phyloP scores from a whole-genome alignment of 2,113 vertebrate species.

The Hystrix cristata region DNA sequence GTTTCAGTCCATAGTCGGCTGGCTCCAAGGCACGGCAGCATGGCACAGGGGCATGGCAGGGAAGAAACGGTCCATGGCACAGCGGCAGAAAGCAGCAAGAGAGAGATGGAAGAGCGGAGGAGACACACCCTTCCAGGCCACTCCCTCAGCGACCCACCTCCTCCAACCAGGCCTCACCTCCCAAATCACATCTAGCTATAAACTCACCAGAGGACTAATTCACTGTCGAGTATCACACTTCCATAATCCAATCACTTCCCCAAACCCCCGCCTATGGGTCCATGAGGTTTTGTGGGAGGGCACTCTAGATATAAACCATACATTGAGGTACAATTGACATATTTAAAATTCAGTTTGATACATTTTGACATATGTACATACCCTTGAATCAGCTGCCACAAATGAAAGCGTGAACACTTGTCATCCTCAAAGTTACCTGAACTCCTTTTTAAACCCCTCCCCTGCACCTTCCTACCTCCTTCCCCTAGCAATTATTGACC shows the following conservation, averaged over 20 bases:
- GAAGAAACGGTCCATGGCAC: not conserved
- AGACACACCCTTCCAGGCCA: not conserved
- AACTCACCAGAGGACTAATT: too few species aligned
- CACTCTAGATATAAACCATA: too few species aligned
- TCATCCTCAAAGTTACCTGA: not conserved
- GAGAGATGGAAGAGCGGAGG: not conserved
- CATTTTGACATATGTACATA: not conserved
- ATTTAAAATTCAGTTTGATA: constrained; percentile 22
- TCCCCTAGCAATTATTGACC: not conserved
- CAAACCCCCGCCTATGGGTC: too few species aligned
- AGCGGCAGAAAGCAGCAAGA: too few species aligned
- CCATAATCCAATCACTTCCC: too few species aligned
- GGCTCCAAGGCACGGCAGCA: not conserved
- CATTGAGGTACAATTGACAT: not conserved
- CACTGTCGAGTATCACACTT: too few species aligned
- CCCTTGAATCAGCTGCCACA: not conserved
- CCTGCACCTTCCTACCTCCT: not conserved
- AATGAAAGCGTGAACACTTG: not conserved
- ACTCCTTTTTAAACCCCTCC: not conserved
- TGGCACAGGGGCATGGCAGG: not conserved
- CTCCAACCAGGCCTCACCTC: not conserved
- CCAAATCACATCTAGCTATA: too few species aligned
- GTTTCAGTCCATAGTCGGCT: not conserved
- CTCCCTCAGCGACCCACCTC: too few species aligned
- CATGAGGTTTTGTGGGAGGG: too few species aligned